Base-by-base conservation (phyloP, 1,140 invertebrate species). In the Drosophila albomicans region DNA sequence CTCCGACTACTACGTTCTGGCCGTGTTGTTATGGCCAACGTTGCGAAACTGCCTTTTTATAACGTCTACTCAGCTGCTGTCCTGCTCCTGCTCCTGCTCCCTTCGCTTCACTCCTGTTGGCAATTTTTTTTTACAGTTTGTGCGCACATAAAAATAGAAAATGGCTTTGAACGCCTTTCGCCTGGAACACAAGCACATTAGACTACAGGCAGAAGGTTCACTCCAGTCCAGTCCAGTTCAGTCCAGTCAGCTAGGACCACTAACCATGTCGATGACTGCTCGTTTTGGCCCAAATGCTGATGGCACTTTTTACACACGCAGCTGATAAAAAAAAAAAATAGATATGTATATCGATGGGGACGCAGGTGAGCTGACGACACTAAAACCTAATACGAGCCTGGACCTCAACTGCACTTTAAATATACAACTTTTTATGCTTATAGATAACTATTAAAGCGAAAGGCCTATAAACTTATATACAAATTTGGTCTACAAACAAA, bases 71-170 rank as follows among this genome's bases (percentile, higher is more conserved):
- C 78, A 69, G 65, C 65, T 68, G 65, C 65, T 43, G 48, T 45
- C 54, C 7, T 30, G 1, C 8, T 28, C 1, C 48, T 51, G 10
- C 10, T 15, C n/a, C 59, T 51, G 2, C 15, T 16, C 45, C 15
- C 8, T 25, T 13, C 25, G 56, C 43, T 61, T 46, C 56, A 48
- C 51, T 16, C 58, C 35, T 63, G 11, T 8, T 56, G 52, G 54
- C 51, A 46, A 69, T 80, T 66, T 76, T 89, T 81, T 89, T 81
- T 89, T 81, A 89, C 85, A 84, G 85, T 89, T 89, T 85, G 78
- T 89, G 85, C 85, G 78, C 85, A 85, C 85, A 89, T 89, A 89
- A 89, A 89, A 89, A 89, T 89, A 89, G 85, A 89, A 89, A 89
- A 89, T 89, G 81, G 86, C 86, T 79, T 68, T 75, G 75, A 88